A percentile compares a stretch with the other conserved stretches of the same genome.
Evolutionary conservation across 2,888 invertebrate species (phyloP).

Genomic region (Cephalotes varians): DNA sequence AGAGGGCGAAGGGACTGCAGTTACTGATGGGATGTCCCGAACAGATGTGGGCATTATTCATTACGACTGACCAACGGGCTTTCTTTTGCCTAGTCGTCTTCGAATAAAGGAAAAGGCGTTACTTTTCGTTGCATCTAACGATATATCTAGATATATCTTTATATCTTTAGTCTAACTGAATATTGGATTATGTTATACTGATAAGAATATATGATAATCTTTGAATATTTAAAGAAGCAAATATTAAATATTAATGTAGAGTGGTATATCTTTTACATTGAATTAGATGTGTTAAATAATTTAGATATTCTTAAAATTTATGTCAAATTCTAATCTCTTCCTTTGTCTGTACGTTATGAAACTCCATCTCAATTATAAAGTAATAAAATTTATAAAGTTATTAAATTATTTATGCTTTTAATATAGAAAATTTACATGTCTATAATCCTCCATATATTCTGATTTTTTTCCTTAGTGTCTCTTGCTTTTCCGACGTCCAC

Average conservation of each 20-base stretch:
- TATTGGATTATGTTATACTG: background rate
- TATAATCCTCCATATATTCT: background rate
- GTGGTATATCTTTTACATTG: background rate
- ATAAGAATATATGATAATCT: background rate
- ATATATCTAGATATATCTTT: conserved; percentile 1
- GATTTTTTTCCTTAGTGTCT: background rate
- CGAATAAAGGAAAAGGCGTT: conserved; percentile 59
- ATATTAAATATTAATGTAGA: background rate
- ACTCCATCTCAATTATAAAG: background rate
- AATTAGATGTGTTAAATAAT: background rate
- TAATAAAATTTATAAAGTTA: background rate
- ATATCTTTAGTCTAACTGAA: background rate
- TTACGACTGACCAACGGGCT: conserved; percentile 81
- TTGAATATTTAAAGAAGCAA: background rate
- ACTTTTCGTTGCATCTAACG: conserved; percentile 42
- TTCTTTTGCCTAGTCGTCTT: conserved; percentile 70
- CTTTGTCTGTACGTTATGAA: no score
- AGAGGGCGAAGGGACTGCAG: conserved; percentile 70
- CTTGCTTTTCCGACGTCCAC: conserved; percentile 59
- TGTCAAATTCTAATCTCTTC: background rate
- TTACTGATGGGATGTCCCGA: conserved; percentile 84
- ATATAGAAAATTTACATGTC: background rate
- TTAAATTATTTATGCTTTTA: background rate
- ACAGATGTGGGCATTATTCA: conserved; percentile 85
- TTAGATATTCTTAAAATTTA: background rate